Percentiles rank a stretch among this genome's conserved stretches.
phyloP scores from a whole-genome alignment of 2,113 vertebrate species.

The Myiozetetes cayanensis region DNA sequence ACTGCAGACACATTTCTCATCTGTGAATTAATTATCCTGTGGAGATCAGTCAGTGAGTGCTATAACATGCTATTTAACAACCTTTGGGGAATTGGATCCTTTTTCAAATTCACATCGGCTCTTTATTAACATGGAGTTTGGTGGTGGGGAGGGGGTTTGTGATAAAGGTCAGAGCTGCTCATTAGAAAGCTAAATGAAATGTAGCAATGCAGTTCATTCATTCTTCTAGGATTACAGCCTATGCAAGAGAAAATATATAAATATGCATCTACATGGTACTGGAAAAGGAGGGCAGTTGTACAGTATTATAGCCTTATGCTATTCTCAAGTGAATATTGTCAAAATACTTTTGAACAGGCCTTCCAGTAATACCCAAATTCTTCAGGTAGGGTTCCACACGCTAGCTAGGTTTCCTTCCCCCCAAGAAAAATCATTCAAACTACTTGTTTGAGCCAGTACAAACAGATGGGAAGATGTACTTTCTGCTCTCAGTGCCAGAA shows the following conservation, averaged over 20 bases:
- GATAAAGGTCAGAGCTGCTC: constrained; percentile 71
- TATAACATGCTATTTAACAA: constrained; percentile 59
- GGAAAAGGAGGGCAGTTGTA: not conserved
- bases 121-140: constrained; percentile 52
- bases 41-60: constrained; percentile 49
- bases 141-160: not conserved
- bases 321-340: not conserved
- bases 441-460: not conserved
- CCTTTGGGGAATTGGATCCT: constrained; percentile 35
- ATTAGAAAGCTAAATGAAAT: constrained; percentile 63
- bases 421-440: not conserved
- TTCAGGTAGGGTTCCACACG: not conserved
- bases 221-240: constrained; percentile 34
- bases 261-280: not conserved
- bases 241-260: constrained; percentile 15
- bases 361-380: not conserved
- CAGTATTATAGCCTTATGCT: not conserved
- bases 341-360: not conserved
- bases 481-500: not conserved
- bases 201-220: not conserved
- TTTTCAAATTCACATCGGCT: constrained; percentile 46
- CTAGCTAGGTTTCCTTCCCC: not conserved
- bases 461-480: not conserved
- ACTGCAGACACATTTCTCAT: constrained; percentile 54
- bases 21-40: constrained; percentile 70